These are phyloP conservation scores for Maniola hyperantus DNA, from an alignment of 2,888 invertebrate species.

Conservation along the genomic window DNA sequence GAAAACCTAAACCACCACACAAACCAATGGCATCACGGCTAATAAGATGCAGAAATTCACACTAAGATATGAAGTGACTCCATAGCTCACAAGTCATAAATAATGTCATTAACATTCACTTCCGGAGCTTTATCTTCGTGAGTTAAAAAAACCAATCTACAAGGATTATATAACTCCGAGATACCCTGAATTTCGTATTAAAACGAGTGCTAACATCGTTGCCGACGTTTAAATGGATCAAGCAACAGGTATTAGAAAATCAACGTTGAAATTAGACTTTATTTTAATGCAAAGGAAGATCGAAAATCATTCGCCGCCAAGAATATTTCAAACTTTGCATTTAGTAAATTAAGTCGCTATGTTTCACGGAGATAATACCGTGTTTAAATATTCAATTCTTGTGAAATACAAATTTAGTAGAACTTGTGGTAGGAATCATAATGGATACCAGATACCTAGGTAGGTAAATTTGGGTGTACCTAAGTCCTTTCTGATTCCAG, in stretches of 20 bases:
- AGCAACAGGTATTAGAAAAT: constrained; percentile 33
- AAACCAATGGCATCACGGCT: no score
- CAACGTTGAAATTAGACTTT: constrained; percentile 18
- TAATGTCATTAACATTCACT: no score
- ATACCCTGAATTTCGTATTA: constrained; percentile 32
- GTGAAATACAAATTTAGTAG: constrained; percentile 19
- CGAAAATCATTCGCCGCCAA: constrained; percentile 8
- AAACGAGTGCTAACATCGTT: constrained; percentile 34
- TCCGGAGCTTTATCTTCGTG: not conserved
- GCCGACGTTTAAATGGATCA: constrained; percentile 29
- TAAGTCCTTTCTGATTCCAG: no score
- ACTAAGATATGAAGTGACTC: no score
- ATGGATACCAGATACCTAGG: not conserved
- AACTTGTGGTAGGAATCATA: not conserved
- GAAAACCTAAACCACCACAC: no score
- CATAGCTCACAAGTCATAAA: no score
- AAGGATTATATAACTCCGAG: constrained; percentile 23
- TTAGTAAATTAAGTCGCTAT: constrained; percentile 33
- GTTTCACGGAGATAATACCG: constrained; percentile 36
- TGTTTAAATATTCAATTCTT: constrained; percentile 36
- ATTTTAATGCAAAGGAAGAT: not conserved
- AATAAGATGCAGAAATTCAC: no score
- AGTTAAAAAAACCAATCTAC: constrained; percentile 13
- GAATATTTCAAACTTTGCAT: constrained; percentile 13
- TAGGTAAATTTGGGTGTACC: no score